Evolutionary conservation across 2,888 invertebrate genomes (phyloP), one percentile per base, ranked within the genome.

Genomic region (Petrolisthes cinctipes): DNA sequence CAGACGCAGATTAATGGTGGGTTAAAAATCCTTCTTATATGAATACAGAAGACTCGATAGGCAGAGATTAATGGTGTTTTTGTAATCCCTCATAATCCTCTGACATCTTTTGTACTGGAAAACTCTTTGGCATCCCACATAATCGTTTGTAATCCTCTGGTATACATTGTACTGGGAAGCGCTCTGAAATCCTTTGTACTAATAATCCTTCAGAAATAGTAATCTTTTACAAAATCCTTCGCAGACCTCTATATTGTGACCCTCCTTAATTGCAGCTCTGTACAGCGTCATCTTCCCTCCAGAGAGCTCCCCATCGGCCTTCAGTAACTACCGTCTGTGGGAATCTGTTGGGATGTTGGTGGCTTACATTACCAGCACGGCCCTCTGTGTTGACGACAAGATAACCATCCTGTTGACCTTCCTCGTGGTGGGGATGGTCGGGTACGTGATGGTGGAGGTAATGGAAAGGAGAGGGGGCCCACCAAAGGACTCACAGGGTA

Each of bases 1-100:
- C 98, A 98, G 93, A 98, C 98, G 4, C 98, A 98, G 94, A 96
- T 98, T 85, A 98, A 98, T 92, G 97, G 90, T 90, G n/a, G 82
- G 86, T 37, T 76, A 0, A 37, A 37, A 37, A 37, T 37, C 37
- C 37, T 37, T 37, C 37, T 37, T 37, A 37, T 37, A 37, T 37
- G 37, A 37, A 37, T 37, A 37, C 37, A 37, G 37, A 37, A 37
- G 37, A 37, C 37, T 37, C 37, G 37, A 37, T 37, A 37, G 37
- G 9, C 1, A 4, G 1, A 11, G 20, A 23, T 23, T 75, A 20
- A 17, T 11, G 17, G 20, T 11, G 17, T 75, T 20, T 75, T 75
- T 11, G 11, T 3, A 20, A 9, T n/a, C 37, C 20, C 75, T 37
- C 37, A 37, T 37, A 37, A 37, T 37, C 20, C 23, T 37, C 79